phyloP scores from a whole-genome alignment of 1,140 invertebrate species.

The Eurosta solidaginis region DNA sequence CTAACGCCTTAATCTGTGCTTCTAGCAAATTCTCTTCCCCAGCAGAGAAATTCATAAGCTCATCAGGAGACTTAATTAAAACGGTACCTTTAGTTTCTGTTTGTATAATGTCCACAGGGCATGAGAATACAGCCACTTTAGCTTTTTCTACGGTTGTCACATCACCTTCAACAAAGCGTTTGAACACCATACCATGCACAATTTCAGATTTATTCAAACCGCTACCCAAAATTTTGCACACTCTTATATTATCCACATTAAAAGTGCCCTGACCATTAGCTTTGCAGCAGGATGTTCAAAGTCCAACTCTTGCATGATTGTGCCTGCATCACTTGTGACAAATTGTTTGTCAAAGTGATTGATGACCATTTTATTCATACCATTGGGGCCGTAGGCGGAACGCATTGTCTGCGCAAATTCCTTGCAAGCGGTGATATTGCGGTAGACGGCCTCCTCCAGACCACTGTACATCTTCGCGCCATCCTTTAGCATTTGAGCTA shows the following conservation, averaged over 20 bases:
- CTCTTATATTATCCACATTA: slow-evolving; percentile 97
- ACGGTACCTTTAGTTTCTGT: no score
- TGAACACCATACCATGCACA: slow-evolving; percentile 97
- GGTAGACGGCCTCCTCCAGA: slow-evolving; percentile 94
- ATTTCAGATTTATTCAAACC: slow-evolving; percentile 77
- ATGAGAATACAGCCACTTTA: no score
- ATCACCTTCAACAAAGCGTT: slow-evolving; percentile 91
- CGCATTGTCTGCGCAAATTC: slow-evolving; percentile 92
- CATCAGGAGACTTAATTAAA: no score
- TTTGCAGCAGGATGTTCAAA: slow-evolving; percentile 99
- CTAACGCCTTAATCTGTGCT: no score
- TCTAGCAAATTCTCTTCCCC: no score
- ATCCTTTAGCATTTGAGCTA: slow-evolving; percentile 94
- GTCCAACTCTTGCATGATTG: slow-evolving; percentile 94
- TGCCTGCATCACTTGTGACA: slow-evolving; percentile 98
- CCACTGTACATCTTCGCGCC: slow-evolving; percentile 94
- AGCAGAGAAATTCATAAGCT: no score
- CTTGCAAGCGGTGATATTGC: slow-evolving; percentile 96
- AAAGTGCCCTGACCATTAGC: no score
- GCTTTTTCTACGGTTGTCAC: slow-evolving; percentile 76
- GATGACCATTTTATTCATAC: slow-evolving; percentile 99
- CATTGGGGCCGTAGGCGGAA: slow-evolving; percentile 97
- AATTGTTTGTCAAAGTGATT: slow-evolving; percentile 99
- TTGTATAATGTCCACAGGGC: no score
- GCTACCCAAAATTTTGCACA: slow-evolving; percentile 89